Conservation (phyloP, 1,140 invertebrate genomes). For the Cephus cinctus region DNA sequence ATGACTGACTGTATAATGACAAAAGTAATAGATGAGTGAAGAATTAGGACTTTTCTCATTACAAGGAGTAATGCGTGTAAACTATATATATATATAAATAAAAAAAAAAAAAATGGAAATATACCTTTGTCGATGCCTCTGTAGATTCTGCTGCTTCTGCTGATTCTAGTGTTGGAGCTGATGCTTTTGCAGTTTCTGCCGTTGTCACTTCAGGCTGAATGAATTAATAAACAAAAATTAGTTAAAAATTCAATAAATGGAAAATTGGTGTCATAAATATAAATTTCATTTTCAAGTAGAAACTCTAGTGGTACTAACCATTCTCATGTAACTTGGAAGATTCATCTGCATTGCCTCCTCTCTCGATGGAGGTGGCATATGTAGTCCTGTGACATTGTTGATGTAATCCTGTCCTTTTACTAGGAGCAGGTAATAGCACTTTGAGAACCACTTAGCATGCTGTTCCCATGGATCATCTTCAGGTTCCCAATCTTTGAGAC, state of each 20-base stretch:
- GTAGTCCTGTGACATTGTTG: conserved; percentile 51
- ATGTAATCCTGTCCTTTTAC: conserved; percentile 75
- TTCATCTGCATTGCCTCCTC: conserved; percentile 48
- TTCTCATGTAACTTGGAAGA: conserved; percentile 41
- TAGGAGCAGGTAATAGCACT: conserved; percentile 55
- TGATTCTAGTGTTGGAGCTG: conserved; percentile 3
- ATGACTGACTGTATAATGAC: no score
- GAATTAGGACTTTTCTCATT: no score
- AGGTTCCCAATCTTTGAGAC: conserved; percentile 76
- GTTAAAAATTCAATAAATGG: no score
- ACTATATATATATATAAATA: no score
- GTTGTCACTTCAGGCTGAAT: no score
- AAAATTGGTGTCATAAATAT: no score
- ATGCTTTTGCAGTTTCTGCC: conserved; percentile 2
- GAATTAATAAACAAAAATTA: no score
- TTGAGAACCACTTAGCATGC: conserved; percentile 74
- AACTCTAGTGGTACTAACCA: neutral
- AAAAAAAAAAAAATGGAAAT: no score
- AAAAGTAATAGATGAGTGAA: no score
- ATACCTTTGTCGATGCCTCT: neutral
- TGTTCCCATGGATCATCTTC: conserved; percentile 79
- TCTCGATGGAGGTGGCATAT: conserved; percentile 34
- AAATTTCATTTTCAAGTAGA: neutral
- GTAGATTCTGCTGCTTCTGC: conserved; percentile 4
- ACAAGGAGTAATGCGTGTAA: no score